A percentile compares a stretch with the other conserved stretches of the same genome.
Evolutionary conservation across 2,888 invertebrate genomes (phyloP).

Genomic region (Heliconius hortense): DNA sequence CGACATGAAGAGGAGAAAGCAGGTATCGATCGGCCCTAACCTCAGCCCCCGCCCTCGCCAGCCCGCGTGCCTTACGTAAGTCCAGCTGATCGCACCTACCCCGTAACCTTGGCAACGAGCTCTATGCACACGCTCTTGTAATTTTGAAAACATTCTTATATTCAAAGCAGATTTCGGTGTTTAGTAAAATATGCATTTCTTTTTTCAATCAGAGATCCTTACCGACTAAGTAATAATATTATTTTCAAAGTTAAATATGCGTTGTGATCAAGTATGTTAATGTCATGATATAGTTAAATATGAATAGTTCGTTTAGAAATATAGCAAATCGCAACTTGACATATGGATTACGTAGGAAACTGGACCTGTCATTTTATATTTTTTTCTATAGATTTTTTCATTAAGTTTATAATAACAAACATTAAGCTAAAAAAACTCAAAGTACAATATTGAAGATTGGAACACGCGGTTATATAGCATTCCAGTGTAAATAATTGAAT

Average conservation of each 20-base stretch:
- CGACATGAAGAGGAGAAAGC: slow-evolving; percentile 71
- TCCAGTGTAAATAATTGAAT: not conserved
- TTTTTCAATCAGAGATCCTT: not conserved
- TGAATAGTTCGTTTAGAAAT: not conserved
- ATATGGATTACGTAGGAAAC: not conserved
- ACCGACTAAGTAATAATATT: not conserved
- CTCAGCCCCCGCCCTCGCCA: slow-evolving; percentile 51
- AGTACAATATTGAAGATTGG: not conserved
- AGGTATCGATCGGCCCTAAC: slow-evolving; percentile 77
- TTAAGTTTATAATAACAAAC: not conserved
- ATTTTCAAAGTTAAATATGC: not conserved
- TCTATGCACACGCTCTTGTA: slow-evolving; percentile 62
- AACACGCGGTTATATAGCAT: not conserved
- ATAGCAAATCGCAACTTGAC: not conserved
- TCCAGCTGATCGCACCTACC: slow-evolving; percentile 80
- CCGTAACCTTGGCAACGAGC: slow-evolving; percentile 78
- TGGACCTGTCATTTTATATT: not conserved
- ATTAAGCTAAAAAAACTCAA: not conserved
- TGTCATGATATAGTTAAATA: not conserved
- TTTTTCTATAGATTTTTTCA: not conserved
- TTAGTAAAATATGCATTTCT: not conserved
- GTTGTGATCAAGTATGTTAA: not conserved
- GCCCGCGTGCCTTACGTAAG: slow-evolving; percentile 75
- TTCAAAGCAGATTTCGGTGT: not conserved
- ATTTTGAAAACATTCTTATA: slow-evolving; percentile 43